These are phyloP conservation scores for Drosophila baimaii DNA, from an alignment of 1,140 invertebrate species.

Conservation along the genomic window DNA sequence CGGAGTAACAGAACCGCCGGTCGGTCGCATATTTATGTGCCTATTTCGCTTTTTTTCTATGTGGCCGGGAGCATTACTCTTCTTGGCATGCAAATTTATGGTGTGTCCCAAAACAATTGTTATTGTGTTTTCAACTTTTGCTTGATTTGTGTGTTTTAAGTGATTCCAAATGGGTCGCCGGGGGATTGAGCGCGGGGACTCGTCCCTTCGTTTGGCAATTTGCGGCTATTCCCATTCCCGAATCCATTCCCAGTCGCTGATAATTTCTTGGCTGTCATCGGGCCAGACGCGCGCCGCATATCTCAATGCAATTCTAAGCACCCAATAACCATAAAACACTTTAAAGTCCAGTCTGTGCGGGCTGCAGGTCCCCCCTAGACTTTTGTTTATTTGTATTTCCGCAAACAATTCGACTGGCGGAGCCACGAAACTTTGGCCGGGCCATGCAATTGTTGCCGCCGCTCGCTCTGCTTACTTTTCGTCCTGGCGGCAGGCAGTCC, in stretches of 20 bases:
- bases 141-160: conserved; percentile 83
- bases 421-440: conserved; percentile 72
- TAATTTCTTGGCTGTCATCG: conserved; percentile 76
- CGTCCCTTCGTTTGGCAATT: conserved; percentile 27
- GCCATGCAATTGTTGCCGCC: conserved; percentile 43
- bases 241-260: conserved; percentile 43
- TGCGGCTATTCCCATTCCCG: conserved; percentile 16
- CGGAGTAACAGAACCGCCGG: conserved; percentile 10
- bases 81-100: conserved; percentile 81
- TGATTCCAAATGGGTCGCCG: conserved; percentile 80
- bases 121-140: conserved; percentile 83
- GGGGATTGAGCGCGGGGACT: conserved; percentile 37
- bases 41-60: conserved; percentile 70
- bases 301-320: conserved; percentile 66
- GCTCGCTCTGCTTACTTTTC: conserved; percentile 17
- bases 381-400: conserved; percentile 81
- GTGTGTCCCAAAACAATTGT: conserved; percentile 82
- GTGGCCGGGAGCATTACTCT: conserved; percentile 57
- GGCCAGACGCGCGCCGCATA: conserved; percentile 56
- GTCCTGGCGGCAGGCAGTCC: conserved; percentile 53
- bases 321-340: conserved; percentile 79
- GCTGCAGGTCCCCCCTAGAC: conserved; percentile 41
- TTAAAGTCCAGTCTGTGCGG: conserved; percentile 34
- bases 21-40: conserved; percentile 76
- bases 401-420: conserved; percentile 73